phyloP scores from a whole-genome alignment of 2,888 invertebrate genomes.

The Drosophila helvetica region DNA sequence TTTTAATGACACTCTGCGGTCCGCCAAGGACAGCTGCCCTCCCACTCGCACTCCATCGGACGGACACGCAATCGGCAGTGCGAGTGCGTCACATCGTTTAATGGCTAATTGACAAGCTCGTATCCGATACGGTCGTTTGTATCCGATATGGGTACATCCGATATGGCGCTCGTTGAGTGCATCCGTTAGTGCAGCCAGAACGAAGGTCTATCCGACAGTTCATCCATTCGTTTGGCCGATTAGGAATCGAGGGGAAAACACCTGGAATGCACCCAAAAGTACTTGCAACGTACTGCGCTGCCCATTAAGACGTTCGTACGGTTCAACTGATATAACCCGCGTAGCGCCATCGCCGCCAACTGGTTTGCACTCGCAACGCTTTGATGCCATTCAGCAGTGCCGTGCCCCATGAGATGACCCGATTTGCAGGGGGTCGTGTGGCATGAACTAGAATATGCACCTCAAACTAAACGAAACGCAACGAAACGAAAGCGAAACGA shows the following conservation, averaged over 20 bases:
- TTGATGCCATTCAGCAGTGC: neutral
- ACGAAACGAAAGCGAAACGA: neutral
- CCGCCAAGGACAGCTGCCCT: neutral
- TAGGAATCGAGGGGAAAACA: constrained; percentile 8
- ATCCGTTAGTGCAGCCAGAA: neutral
- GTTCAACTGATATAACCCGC: neutral
- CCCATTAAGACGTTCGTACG: neutral
- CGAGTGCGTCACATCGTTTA: constrained; percentile 3
- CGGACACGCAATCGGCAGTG: constrained; percentile 1
- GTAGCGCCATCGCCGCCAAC: neutral
- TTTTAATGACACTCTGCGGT: neutral
- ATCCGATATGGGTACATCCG: neutral
- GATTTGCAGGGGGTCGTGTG: neutral
- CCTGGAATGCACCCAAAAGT: constrained; percentile 9
- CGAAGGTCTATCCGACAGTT: neutral
- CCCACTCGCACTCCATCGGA: neutral
- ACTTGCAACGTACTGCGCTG: neutral
- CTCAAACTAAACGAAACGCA: neutral
- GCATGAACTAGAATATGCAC: constrained; percentile 16
- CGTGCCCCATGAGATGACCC: neutral
- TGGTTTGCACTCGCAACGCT: neutral
- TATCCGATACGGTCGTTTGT: neutral
- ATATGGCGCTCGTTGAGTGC: neutral
- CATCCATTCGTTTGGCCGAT: neutral
- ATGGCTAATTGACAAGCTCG: constrained; percentile 9